Base-by-base conservation (phyloP, 1,140 invertebrate genomes). In the Zophobas morio region DNA sequence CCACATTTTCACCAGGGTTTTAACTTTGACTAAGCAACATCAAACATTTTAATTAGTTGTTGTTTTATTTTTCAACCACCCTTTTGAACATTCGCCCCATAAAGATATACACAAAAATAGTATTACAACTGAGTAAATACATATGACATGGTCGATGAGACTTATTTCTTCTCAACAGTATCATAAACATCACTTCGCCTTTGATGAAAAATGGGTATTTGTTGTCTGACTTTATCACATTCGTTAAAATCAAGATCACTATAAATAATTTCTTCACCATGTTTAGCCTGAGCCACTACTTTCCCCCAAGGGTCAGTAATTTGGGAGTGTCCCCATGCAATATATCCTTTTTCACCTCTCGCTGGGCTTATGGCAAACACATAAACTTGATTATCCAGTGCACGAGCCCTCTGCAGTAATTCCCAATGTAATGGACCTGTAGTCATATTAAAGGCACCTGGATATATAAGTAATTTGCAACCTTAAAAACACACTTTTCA, bases 361-460 rank as follows among this genome's bases (percentile, higher is more conserved):
- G 97, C 96, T 1, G 96, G 96, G 42, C 93, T 94, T 53, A 93
- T 90, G 5, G 90, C 90, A 34, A 91, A 92, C 35, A 95, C 92
- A 86, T 90, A 95, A 34, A 95, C 86, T 86, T 97, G 96, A 87
- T 97, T 96, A 86, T 99, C 97, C 47, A 94, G 89, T 34, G 98
- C 96, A 66, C 97, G 88, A 0, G 91, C 89, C 53, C 94, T 89
- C 77, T 92, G 91, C 1, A 99, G 87, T 1, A 98, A 86, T 82
- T 97, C 94, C 96, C 96, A 99, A 85, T 98, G 97, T 6, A 94
- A 86, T 0, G 96, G 96, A 0, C 97, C 97, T 0, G 97, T 98
- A 6, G 95, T 98, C 93, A 97, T 95, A 87, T 98, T 98, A 85
- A 98, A 99, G 6, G 96, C 96, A 54, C 93, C 96, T n/a, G 96